phyloP scores from a whole-genome alignment of 2,113 vertebrate genomes.

The Limnothrissa miodon region DNA sequence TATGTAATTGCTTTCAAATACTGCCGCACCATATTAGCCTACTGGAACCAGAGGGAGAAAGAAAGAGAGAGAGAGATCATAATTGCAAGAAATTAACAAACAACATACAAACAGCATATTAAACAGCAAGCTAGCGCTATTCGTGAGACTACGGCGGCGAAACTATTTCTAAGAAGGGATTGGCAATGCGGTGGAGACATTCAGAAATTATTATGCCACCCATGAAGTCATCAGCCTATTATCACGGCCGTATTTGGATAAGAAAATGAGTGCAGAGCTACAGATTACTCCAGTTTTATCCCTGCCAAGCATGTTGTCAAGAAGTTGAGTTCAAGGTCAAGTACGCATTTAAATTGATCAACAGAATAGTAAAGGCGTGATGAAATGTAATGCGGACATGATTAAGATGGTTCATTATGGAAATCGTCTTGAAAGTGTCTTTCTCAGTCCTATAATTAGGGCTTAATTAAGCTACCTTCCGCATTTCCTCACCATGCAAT shows the following conservation, averaged over 20 bases:
- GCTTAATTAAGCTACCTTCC: not conserved
- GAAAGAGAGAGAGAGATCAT: not conserved
- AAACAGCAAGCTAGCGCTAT: not conserved
- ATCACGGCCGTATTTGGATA: not conserved
- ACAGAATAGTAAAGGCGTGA: not conserved
- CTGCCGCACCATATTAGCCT: not conserved
- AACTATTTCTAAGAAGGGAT: not conserved
- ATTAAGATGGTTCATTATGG: not conserved
- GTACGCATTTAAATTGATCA: not conserved
- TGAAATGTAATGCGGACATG: conserved; percentile 4
- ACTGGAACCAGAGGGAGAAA: not conserved
- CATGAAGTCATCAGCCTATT: not conserved
- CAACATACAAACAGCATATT: not conserved
- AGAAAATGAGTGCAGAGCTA: not conserved
- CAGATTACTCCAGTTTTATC: not conserved
- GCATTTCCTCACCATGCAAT: not conserved
- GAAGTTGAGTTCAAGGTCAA: not conserved
- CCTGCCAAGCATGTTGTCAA: not conserved
- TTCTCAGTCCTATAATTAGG: not conserved
- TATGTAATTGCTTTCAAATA: not conserved
- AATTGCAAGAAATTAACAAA: conserved; percentile 12
- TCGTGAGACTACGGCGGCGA: no score
- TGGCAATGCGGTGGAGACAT: not conserved
- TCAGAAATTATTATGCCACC: not conserved
- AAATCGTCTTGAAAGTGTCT: not conserved